A percentile compares a stretch with the other conserved stretches of the same genome.
Conservation (phyloP, 2,113 vertebrate genomes). For the Oncorhynchus mykiss region DNA sequence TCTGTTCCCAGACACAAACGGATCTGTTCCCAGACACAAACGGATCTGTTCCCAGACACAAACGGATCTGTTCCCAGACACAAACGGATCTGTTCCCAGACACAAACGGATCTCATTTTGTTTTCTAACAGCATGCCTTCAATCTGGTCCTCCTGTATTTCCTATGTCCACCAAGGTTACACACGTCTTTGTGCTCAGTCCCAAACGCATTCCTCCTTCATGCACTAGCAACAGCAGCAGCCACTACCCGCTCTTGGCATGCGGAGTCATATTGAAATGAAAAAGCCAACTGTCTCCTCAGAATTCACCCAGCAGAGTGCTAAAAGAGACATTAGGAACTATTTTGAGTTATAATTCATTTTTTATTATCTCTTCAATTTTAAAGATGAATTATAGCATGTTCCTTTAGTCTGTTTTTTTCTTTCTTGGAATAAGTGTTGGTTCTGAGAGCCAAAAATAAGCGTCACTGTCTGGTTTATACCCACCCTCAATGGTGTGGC, state of each 20-base stretch:
- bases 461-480: slow-evolving; percentile 57
- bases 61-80: slow-evolving; percentile 6
- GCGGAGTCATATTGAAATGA: slow-evolving; percentile 23
- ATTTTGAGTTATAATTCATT: slow-evolving; percentile 48
- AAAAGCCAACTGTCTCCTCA: slow-evolving; percentile 39
- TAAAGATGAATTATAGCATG: slow-evolving; percentile 66
- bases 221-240: slow-evolving; percentile 20
- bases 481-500: slow-evolving; percentile 67
- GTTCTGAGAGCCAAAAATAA: slow-evolving; percentile 69
- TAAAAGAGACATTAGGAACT: slow-evolving; percentile 51
- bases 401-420: slow-evolving; percentile 67
- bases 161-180: slow-evolving; percentile 20
- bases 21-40: no score
- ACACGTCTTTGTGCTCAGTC: slow-evolving; percentile 27
- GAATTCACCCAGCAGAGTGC: slow-evolving; percentile 28
- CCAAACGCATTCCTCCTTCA: slow-evolving; percentile 26
- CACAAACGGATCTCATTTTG: slow-evolving; percentile 19
- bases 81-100: slow-evolving; percentile 6
- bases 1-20: no score
- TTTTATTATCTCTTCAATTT: slow-evolving; percentile 56
- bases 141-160: slow-evolving; percentile 15
- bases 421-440: slow-evolving; percentile 57
- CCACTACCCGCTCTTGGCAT: slow-evolving; percentile 22
- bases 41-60: no score
- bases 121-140: slow-evolving; percentile 9